Conservation (phyloP, 2,113 vertebrate species). For the Hemiprocne comata region DNA sequence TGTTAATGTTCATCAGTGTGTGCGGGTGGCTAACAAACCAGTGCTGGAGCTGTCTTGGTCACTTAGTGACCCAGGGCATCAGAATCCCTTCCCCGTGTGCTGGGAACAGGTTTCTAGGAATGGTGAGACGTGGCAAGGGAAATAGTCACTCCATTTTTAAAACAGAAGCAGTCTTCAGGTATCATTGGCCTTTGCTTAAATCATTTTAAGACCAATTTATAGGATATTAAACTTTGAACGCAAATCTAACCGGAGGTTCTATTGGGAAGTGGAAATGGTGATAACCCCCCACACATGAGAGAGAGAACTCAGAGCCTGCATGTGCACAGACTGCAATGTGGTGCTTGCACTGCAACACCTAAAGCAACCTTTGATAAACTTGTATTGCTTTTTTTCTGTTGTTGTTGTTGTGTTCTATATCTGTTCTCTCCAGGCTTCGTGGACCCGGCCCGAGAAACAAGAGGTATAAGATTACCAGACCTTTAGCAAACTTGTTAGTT, state of each 20-base stretch:
- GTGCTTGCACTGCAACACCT: conserved; percentile 23
- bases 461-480: conserved; percentile 91
- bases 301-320: conserved; percentile 61
- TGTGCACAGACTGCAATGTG: conserved; percentile 71
- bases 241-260: neutral
- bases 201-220: neutral
- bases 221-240: neutral
- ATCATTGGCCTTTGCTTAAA: neutral
- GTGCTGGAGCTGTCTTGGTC: neutral
- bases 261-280: neutral
- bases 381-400: conserved; percentile 75
- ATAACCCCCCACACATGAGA: neutral
- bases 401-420: conserved; percentile 88
- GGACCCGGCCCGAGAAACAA: conserved; percentile 98
- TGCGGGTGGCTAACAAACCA: neutral
- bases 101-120: neutral
- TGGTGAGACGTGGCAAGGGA: neutral
- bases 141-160: neutral
- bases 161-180: neutral
- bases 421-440: conserved; percentile 97
- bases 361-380: conserved; percentile 76
- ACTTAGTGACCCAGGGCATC: neutral
- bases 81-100: neutral
- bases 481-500: conserved; percentile 80
- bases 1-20: neutral